These are phyloP conservation scores for Steromphala cineraria DNA, from an alignment of 2,888 invertebrate genomes.

Conservation along the genomic window DNA sequence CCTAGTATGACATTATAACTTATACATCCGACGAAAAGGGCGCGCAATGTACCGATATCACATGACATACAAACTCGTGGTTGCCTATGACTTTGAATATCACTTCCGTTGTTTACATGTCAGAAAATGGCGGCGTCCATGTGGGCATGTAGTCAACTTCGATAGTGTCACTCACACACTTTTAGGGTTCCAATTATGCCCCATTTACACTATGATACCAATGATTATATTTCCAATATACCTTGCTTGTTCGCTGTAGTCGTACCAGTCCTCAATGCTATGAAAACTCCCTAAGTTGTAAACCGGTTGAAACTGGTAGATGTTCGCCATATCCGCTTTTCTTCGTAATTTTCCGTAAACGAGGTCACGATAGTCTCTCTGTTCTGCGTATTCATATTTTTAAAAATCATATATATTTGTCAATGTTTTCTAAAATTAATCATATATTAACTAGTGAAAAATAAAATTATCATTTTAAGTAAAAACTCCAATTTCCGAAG, in stretches of 20 bases:
- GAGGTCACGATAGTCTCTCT: no score
- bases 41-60: conserved; percentile 26
- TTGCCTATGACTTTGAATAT: conserved; percentile 35
- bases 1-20: neutral
- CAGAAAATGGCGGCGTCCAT: conserved; percentile 71
- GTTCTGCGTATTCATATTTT: no score
- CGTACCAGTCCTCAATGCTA: conserved; percentile 28
- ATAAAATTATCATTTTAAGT: no score
- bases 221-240: neutral
- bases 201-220: neutral
- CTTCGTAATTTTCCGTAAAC: conserved; percentile 61
- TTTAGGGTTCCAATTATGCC: neutral
- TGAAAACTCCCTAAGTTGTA: conserved; percentile 60
- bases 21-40: neutral
- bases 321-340: conserved; percentile 63
- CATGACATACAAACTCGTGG: conserved; percentile 36
- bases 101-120: conserved; percentile 63
- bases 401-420: no score
- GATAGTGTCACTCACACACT: neutral
- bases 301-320: conserved; percentile 75
- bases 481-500: no score
- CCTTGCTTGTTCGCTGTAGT: neutral
- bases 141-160: conserved; percentile 21
- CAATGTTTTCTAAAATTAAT: no score
- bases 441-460: no score